phyloP scores from a whole-genome alignment of 2,113 vertebrate genomes.

The Pyrgilauda ruficollis region DNA sequence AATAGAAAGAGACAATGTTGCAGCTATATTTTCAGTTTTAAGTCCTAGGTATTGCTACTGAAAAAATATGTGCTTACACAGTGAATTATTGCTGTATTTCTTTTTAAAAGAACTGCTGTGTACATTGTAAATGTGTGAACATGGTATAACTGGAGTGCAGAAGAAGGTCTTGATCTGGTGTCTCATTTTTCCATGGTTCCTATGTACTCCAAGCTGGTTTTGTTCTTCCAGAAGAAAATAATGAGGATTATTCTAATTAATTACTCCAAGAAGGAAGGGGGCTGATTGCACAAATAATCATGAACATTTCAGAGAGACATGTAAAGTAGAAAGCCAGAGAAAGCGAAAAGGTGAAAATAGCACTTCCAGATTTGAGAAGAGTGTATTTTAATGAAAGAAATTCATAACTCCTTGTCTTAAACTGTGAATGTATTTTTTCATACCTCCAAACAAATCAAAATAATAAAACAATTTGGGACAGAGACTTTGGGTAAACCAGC shows the following conservation, averaged over 20 bases:
- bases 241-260: background rate
- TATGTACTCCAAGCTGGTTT: background rate
- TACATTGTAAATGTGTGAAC: background rate
- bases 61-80: rapidly evolving
- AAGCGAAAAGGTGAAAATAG: background rate
- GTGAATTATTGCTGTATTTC: background rate
- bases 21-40: background rate
- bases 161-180: background rate
- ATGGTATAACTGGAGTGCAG: background rate
- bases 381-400: background rate
- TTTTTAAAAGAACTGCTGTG: background rate
- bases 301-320: background rate
- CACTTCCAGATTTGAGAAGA: background rate
- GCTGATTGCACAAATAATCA: background rate
- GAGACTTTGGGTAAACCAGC: background rate
- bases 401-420: background rate
- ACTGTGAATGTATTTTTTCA: background rate
- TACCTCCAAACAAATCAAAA: background rate
- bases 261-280: background rate
- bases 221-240: background rate
- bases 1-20: background rate
- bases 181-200: background rate
- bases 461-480: background rate
- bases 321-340: background rate
- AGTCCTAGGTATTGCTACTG: background rate